Conservation (phyloP, 2,797 vertebrate genomes). For the Gadopsis bispinosus region DNA sequence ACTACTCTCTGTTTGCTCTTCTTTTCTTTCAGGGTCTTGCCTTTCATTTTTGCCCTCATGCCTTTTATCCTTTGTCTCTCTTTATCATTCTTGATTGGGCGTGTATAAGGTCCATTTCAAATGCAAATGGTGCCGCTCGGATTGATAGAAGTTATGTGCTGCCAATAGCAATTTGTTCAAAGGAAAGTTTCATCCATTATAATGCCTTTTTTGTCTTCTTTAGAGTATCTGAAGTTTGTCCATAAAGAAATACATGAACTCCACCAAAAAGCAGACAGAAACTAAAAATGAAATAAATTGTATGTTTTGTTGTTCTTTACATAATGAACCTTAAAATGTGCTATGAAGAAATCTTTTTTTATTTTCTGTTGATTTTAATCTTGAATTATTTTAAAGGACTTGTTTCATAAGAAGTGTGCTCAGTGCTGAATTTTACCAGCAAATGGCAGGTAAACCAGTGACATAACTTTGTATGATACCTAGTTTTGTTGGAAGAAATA, state of each 20-base stretch:
- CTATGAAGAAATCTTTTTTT: neutral
- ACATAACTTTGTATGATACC: neutral
- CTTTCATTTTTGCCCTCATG: constrained; percentile 69
- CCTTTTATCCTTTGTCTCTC: constrained; percentile 70
- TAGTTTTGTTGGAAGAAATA: neutral
- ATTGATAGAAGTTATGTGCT: constrained; percentile 60
- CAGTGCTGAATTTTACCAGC: neutral
- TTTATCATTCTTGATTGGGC: constrained; percentile 67
- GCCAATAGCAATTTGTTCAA: constrained; percentile 62
- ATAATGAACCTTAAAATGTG: neutral
- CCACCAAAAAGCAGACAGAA: neutral
- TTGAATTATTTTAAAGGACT: neutral
- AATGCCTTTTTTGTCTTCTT: constrained; percentile 38
- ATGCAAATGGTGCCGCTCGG: constrained; percentile 68
- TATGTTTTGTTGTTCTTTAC: neutral
- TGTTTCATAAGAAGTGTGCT: neutral
- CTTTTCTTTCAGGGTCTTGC: constrained; percentile 58
- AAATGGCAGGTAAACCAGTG: neutral
- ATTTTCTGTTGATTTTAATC: neutral
- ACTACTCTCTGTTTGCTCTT: constrained; percentile 60
- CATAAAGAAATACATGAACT: constrained; percentile 2
- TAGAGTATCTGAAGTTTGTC: constrained; percentile 25
- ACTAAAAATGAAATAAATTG: neutral
- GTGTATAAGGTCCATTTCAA: constrained; percentile 66
- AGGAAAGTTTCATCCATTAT: constrained; percentile 37